Evolutionary conservation across 2,888 invertebrate genomes (phyloP).

Genomic region (Tenthredo notha): DNA sequence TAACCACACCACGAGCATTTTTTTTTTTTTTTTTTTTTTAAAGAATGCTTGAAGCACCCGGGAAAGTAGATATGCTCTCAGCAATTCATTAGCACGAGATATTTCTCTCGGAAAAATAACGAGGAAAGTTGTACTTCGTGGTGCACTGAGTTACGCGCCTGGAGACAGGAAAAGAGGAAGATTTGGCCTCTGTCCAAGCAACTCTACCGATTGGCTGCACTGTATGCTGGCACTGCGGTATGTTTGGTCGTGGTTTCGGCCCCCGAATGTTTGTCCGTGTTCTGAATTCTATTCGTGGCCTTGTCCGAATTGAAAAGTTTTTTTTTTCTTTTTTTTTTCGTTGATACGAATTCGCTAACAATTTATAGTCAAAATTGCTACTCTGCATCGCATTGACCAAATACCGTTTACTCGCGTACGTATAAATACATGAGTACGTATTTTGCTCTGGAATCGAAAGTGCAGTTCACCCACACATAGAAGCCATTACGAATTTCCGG

Average conservation of each 20-base stretch:
- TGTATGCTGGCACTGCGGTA: constrained; percentile 53
- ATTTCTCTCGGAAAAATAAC: constrained; percentile 66
- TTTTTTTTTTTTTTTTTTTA: too few relatives aligned
- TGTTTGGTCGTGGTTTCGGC: constrained; percentile 34
- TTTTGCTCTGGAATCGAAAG: background rate
- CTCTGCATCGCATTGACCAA: background rate
- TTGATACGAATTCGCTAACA: background rate
- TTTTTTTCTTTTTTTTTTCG: background rate
- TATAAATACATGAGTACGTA: background rate
- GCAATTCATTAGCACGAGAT: constrained; percentile 60
- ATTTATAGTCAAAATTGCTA: background rate
- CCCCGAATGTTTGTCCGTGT: constrained; percentile 57
- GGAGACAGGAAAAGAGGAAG: constrained; percentile 65
- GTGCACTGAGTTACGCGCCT: constrained; percentile 65
- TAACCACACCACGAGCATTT: constrained; percentile 62
- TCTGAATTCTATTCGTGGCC: constrained; percentile 29
- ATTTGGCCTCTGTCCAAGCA: constrained; percentile 74
- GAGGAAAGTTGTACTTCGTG: constrained; percentile 66
- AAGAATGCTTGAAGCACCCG: constrained; percentile 1
- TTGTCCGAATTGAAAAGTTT: constrained; percentile 2
- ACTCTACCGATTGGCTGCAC: constrained; percentile 73
- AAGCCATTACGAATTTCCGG: background rate
- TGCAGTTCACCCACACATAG: background rate
- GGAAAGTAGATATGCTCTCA: constrained; percentile 45
- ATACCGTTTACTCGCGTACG: background rate